Conservation (phyloP, 2,797 vertebrate species). For the Chelon labrosus region DNA sequence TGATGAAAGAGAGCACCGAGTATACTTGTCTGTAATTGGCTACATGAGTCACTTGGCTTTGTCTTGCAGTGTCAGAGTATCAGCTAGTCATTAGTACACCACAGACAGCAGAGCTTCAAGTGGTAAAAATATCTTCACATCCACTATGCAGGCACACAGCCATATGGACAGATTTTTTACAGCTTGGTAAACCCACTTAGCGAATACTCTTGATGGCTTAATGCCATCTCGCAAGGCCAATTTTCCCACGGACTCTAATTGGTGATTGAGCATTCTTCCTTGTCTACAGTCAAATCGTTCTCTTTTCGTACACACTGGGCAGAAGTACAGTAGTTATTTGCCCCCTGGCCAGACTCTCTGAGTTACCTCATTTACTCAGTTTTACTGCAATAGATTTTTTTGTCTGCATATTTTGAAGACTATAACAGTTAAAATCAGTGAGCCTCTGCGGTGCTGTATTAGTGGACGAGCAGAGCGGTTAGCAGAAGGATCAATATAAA, state of each 20-base stretch:
- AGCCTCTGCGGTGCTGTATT: conserved; percentile 33
- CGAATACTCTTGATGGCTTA: conserved; percentile 58
- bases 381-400: conserved; percentile 55
- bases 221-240: conserved; percentile 51
- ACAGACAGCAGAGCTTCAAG: conserved; percentile 52
- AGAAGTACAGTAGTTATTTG: conserved; percentile 55
- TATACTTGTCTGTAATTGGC: conserved; percentile 72
- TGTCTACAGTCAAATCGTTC: conserved; percentile 41
- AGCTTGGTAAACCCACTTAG: conserved; percentile 60
- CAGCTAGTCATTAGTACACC: conserved; percentile 61
- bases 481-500: conserved; percentile 45
- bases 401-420: conserved; percentile 50
- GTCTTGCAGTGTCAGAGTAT: conserved; percentile 55
- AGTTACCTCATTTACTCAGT: conserved; percentile 33
- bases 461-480: conserved; percentile 40
- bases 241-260: conserved; percentile 63
- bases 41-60: conserved; percentile 71
- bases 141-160: conserved; percentile 43
- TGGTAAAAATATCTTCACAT: conserved; percentile 63
- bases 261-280: conserved; percentile 57
- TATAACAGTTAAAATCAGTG: conserved; percentile 40
- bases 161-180: conserved; percentile 54
- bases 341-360: conserved; percentile 36
- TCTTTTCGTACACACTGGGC: conserved; percentile 39
- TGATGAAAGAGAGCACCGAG: conserved; percentile 52